These are phyloP conservation scores for Linnaemya vulpina DNA, from an alignment of 2,888 invertebrate genomes.

Conservation along the genomic window DNA sequence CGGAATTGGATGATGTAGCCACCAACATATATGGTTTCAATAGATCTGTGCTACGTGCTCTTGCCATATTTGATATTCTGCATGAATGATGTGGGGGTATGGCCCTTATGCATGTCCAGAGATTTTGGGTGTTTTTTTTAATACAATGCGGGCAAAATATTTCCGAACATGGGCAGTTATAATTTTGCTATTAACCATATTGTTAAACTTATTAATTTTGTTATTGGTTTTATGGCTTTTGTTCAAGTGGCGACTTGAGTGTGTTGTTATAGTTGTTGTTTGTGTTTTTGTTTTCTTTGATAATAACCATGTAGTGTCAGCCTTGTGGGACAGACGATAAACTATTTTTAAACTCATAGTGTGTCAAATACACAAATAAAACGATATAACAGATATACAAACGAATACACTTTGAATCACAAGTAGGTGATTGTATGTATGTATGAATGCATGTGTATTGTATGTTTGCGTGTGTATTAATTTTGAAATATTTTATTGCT, in stretches of 20 bases:
- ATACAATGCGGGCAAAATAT: neutral
- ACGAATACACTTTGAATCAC: neutral
- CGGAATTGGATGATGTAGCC: too few relatives aligned
- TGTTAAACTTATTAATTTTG: constrained; percentile 18
- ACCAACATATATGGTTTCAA: too few relatives aligned
- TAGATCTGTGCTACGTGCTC: too few relatives aligned
- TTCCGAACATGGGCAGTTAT: neutral
- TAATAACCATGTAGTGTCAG: constrained; percentile 46
- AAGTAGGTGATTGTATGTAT: neutral
- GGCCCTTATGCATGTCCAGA: neutral
- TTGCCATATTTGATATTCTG: too few relatives aligned
- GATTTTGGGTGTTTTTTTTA: constrained; percentile 3
- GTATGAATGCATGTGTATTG: neutral
- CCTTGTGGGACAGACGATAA: constrained; percentile 59
- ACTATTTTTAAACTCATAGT: constrained; percentile 61
- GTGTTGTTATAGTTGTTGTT: neutral
- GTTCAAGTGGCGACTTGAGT: neutral
- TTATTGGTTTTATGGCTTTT: constrained; percentile 15
- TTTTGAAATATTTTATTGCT: constrained; percentile 8
- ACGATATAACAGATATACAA: constrained; percentile 2
- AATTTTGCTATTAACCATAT: neutral
- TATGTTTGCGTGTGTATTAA: neutral
- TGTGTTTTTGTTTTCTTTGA: constrained; percentile 36
- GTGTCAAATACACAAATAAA: constrained; percentile 40
- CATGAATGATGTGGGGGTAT: too few relatives aligned